phyloP scores from a whole-genome alignment of 2,797 vertebrate genomes.

The Rhadinocentrus ornatus region DNA sequence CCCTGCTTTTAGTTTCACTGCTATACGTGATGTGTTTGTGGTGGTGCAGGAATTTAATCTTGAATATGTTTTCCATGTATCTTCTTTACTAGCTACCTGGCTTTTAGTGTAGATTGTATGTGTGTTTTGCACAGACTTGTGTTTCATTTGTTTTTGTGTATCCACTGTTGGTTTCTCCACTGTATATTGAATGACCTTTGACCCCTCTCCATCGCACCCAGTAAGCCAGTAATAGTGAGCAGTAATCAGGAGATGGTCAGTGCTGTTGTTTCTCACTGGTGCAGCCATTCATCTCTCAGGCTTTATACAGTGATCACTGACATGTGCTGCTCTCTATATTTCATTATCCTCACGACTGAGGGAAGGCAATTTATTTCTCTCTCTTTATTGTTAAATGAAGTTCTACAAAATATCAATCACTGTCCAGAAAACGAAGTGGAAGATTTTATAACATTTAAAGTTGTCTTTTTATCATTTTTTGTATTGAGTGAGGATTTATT shows the following conservation, averaged over 20 bases:
- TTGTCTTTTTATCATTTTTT: constrained; percentile 5
- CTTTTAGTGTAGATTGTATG: constrained; percentile 24
- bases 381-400: constrained; percentile 1
- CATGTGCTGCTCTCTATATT: constrained; percentile 29
- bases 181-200: constrained; percentile 61
- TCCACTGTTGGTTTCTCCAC: constrained; percentile 23
- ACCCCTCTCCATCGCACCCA: constrained; percentile 57
- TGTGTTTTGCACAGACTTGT: constrained; percentile 17
- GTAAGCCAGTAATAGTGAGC: constrained; percentile 75
- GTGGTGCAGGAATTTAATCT: constrained; percentile 10
- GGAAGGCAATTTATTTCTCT: constrained; percentile 48
- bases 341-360: constrained; percentile 12
- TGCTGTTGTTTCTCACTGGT: constrained; percentile 59
- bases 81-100: constrained; percentile 18
- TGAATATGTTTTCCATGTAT: constrained; percentile 9
- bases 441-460: not conserved
- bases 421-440: not conserved
- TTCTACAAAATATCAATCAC: constrained; percentile 9
- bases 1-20: not conserved
- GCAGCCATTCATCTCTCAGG: constrained; percentile 66
- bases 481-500: not conserved
- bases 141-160: constrained; percentile 14
- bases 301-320: constrained; percentile 49
- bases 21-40: not conserved
- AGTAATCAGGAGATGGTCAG: constrained; percentile 77